Base-by-base conservation (phyloP, 92 coral and sea anemone species). In the Bergia sp. region DNA sequence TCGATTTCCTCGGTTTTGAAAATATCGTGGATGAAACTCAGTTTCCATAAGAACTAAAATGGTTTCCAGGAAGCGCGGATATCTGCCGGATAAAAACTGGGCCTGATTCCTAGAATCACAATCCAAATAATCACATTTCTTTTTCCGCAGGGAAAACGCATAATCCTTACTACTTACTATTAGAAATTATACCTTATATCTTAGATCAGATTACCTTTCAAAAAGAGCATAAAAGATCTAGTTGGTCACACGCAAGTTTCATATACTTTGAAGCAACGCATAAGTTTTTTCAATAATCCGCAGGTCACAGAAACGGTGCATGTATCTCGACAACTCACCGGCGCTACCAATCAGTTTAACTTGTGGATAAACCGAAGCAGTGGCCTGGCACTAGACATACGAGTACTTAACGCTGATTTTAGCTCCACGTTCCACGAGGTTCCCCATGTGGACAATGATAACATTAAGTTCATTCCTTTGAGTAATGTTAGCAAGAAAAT, bases 301-400 rank as follows among this genome's bases (percentile, higher is more conserved):
- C 58, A 94, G 96, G 91, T 90, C 20, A 82, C 73, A 47, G 81
- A 88, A 45, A 88, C 77, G 15, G 90, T 76, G 86, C 85, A 87
- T 38, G 85, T 85, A 0, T 77, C 53, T 73, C 81, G 89, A 76
- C 84, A 79, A 65, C 79, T 94, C 43, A 49, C 74, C 37, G 80
- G 88, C 87, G 37, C 80, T 76, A 89, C 94, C 43, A 84, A 76
- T 37, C 77, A 89, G 38, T 91, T 89, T 77, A 39, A 73, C 45
- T 67, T 93, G n/a, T 94, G 97, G 97, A 88, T 94, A 15, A 93
- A 93, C 81, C 76, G 97, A 44, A 85, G 94, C 61, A 93, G 94
- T 57, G 95, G 94, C 42, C 86, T 94, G 47, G 94, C 93, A 16
- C 58, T 94, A 47, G 83, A 85, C 44, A 88, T 91, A 15, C 67